Evolutionary conservation across 1,140 invertebrate species (phyloP).

Genomic region (Solenopsis invicta): DNA sequence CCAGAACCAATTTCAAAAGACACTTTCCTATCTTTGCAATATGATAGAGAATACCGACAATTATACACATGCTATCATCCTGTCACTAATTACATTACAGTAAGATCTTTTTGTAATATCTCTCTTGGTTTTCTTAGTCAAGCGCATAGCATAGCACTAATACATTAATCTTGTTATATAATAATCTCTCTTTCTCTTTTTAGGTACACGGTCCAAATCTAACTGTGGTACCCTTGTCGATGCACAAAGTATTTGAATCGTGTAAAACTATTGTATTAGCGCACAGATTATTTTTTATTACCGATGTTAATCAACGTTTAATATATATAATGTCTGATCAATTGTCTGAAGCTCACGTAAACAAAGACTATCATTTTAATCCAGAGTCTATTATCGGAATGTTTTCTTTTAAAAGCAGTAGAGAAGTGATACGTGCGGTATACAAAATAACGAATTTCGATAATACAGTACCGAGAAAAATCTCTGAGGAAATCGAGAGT

Average conservation of each 20-base stretch:
- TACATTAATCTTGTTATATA: background rate
- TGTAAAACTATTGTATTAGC: slow-evolving; percentile 88
- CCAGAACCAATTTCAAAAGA: slow-evolving; percentile 82
- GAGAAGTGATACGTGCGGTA: slow-evolving; percentile 86
- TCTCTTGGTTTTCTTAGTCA: background rate
- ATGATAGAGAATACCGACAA: slow-evolving; percentile 85
- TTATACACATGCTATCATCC: slow-evolving; percentile 87
- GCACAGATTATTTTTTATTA: slow-evolving; percentile 89
- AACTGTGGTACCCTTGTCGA: slow-evolving; percentile 89
- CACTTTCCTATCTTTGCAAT: slow-evolving; percentile 86
- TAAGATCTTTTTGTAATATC: slow-evolving; percentile 75
- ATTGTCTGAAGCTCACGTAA: slow-evolving; percentile 88
- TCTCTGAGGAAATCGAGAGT: slow-evolving; percentile 79
- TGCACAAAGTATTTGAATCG: slow-evolving; percentile 90
- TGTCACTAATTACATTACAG: slow-evolving; percentile 86
- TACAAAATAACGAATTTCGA: slow-evolving; percentile 85
- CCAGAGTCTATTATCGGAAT: slow-evolving; percentile 86
- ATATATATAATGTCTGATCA: slow-evolving; percentile 89
- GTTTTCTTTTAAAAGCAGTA: slow-evolving; percentile 87
- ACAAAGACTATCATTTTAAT: slow-evolving; percentile 88
- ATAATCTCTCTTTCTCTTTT: slow-evolving; percentile 72
- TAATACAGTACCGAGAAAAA: slow-evolving; percentile 73
- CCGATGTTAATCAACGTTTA: slow-evolving; percentile 85
- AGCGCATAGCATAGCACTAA: background rate
- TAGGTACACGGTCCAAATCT: slow-evolving; percentile 90